Base-by-base conservation (phyloP, 2,888 invertebrate species). In the Platerodrilus igneus region DNA sequence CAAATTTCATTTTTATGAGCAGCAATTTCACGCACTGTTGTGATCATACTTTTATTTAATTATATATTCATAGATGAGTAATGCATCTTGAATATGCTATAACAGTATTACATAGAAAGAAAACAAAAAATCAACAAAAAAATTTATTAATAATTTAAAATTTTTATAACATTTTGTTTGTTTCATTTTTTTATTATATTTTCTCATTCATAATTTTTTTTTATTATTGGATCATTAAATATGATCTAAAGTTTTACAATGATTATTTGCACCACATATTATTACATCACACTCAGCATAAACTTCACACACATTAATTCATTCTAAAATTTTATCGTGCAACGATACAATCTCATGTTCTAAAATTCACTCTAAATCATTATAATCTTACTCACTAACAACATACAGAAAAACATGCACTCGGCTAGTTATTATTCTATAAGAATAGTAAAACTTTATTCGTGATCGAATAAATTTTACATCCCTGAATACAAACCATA, bases 131-230 rank as follows among this genome's bases (percentile, higher is more conserved):
- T 39, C 35, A 38, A n/a, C n/a, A n/a, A 35, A 35, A 35, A 19
- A 21, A 15, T 34, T 34, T 37, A 27, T 31, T 33, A 39, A 43
- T 38, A 39, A 43, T 33, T 35, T 18, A 38, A 39, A 39, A 9
- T 34, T 38, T 43, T 43, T 43, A 22, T 38, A 43, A 43, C 43
- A 38, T 38, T 43, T 42, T 35, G 19, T 56, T 36, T 41, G 47
- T 59, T 61, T 63, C 55, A 60, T 59, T 50, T 61, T 63, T 64
- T 64, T 62, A 59, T 36, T 41, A 11, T 49, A 45, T 42, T 53
- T 53, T 43, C 40, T 44, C 44, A 47, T 36, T 36, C 42, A 36
- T 41, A 43, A 42, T 36, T 45, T 54, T n/a, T n/a, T n/a, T n/a
- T n/a, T n/a, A n/a, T n/a, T n/a, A n/a, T n/a, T n/a, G n/a, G 50